A percentile compares a stretch with the other conserved stretches of the same genome.
These are phyloP conservation scores for Mimachlamys varia DNA, from an alignment of 2,888 invertebrate genomes.

Conservation along the genomic window DNA sequence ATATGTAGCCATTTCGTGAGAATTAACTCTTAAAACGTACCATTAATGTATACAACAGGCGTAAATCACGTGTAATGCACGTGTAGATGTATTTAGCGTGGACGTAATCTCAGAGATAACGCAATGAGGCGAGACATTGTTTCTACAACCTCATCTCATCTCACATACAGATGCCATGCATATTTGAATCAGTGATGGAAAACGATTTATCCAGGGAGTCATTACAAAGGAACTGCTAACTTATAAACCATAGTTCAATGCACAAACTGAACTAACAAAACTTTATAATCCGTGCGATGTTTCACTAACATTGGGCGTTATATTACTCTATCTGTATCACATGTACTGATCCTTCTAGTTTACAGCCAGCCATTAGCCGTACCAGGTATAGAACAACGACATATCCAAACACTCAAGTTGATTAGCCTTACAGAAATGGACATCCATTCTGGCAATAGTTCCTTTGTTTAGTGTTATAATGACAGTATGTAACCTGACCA, in stretches of 20 bases:
- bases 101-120: conserved; percentile 19
- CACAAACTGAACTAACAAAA: conserved; percentile 28
- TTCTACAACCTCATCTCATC: conserved; percentile 26
- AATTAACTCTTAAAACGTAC: conserved; percentile 32
- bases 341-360: not conserved
- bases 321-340: not conserved
- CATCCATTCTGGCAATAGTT: not conserved
- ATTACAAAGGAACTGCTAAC: not conserved
- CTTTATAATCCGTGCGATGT: not conserved
- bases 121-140: conserved; percentile 29
- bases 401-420: not conserved
- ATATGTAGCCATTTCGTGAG: conserved; percentile 29
- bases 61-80: conserved; percentile 20
- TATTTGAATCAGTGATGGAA: not conserved
- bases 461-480: no score
- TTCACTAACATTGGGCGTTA: not conserved
- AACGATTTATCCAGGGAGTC: not conserved
- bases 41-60: conserved; percentile 26
- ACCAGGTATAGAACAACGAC: not conserved
- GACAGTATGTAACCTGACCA: no score
- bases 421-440: not conserved
- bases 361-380: not conserved
- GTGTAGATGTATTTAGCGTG: conserved; percentile 29
- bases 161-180: conserved; percentile 19
- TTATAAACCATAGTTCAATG: conserved; percentile 24